phyloP scores from a whole-genome alignment of 2,113 vertebrate genomes.

The Tragulus kanchil region DNA sequence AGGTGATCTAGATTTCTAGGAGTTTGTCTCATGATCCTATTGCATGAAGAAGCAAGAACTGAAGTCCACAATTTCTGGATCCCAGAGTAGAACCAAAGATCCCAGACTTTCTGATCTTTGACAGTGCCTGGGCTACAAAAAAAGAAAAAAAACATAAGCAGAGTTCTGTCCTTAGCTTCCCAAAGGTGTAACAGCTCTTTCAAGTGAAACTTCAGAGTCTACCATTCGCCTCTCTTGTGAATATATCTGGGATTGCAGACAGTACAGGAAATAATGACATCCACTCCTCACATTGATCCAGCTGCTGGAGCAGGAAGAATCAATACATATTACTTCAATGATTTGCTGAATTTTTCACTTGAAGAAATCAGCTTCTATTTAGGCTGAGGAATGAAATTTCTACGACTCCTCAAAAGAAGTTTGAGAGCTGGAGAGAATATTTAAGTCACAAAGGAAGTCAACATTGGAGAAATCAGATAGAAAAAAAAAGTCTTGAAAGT shows the following conservation, averaged over 20 bases:
- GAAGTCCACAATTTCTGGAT: not conserved
- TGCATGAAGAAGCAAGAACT: not conserved
- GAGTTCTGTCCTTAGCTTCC: not conserved
- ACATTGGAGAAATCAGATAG: not conserved
- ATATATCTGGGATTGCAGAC: not conserved
- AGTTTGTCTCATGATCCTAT: not conserved
- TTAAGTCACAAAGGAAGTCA: conserved; percentile 14
- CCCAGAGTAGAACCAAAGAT: not conserved
- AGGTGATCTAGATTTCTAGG: not conserved
- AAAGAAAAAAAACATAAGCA: not conserved
- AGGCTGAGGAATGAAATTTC: conserved; percentile 47
- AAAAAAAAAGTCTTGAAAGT: not conserved
- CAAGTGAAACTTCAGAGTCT: conserved; percentile 39
- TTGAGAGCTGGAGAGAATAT: conserved; percentile 37
- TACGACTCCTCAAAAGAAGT: conserved; percentile 23
- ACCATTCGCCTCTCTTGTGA: not conserved
- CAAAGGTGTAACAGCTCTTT: not conserved
- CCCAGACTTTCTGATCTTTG: conserved; percentile 19
- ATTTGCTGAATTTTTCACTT: conserved; percentile 65
- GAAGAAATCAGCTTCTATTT: conserved; percentile 62
- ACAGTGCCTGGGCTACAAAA: not conserved
- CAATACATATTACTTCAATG: conserved; percentile 30
- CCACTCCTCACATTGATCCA: conserved; percentile 35
- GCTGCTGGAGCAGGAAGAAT: conserved; percentile 50
- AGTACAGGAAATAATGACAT: conserved; percentile 50